Conservation (phyloP, 2,888 invertebrate species). For the Dryadula phaetusa region DNA sequence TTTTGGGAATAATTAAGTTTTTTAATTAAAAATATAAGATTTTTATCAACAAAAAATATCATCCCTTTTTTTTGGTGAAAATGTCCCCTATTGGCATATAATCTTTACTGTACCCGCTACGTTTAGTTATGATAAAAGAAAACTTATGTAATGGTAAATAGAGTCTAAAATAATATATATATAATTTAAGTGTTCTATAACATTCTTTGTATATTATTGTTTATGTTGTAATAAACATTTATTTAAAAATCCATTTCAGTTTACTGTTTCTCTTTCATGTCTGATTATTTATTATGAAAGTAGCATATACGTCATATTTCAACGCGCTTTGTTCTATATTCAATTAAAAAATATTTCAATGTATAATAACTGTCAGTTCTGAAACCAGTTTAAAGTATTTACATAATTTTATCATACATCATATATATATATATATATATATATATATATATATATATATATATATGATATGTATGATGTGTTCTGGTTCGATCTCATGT, state of each 20-base stretch:
- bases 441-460: too few relatives aligned
- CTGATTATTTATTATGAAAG: slow-evolving; percentile 7
- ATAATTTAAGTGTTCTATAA: neutral
- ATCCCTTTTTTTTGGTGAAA: too few relatives aligned
- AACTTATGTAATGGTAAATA: neutral
- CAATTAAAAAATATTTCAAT: neutral
- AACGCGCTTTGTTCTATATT: slow-evolving; percentile 7
- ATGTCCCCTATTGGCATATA: too few relatives aligned
- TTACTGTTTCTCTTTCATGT: slow-evolving; percentile 16
- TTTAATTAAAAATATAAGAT: too few relatives aligned
- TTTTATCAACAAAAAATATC: too few relatives aligned
- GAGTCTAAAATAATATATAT: neutral
- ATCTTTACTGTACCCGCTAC: neutral
- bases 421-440: too few relatives aligned
- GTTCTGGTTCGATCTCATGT: too few relatives aligned
- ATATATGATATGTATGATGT: too few relatives aligned
- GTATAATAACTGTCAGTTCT: neutral
- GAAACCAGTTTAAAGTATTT: too few relatives aligned
- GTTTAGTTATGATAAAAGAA: neutral
- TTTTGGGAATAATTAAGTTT: neutral
- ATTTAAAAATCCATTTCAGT: slow-evolving; percentile 5
- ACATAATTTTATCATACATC: too few relatives aligned
- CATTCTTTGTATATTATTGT: neutral
- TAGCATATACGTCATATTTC: neutral
- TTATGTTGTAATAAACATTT: slow-evolving; percentile 12